A percentile compares a stretch with the other conserved stretches of the same genome.
Evolutionary conservation across 2,888 invertebrate genomes (phyloP).

Genomic region (Dascillus cervinus): DNA sequence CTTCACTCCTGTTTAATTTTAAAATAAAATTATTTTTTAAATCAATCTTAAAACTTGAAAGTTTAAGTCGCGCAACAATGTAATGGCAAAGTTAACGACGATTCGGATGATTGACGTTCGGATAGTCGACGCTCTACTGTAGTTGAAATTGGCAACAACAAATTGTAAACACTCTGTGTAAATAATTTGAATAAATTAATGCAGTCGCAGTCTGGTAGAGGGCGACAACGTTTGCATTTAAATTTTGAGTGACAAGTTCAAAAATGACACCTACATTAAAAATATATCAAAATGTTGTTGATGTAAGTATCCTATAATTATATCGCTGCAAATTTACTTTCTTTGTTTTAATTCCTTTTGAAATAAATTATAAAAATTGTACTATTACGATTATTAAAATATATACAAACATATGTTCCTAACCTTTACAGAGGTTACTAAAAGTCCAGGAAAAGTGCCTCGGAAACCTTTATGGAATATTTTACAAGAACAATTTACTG

Average conservation of each 20-base stretch:
- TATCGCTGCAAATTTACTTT: slow-evolving; percentile 2
- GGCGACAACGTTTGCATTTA: background rate
- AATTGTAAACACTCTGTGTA: too few species aligned
- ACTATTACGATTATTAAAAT: slow-evolving; percentile 3
- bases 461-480: slow-evolving; percentile 68
- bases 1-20: too few species aligned
- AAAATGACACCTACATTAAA: slow-evolving; percentile 65
- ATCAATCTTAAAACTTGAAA: too few species aligned
- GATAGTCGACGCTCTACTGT: too few species aligned
- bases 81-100: too few species aligned
- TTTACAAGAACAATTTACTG: slow-evolving; percentile 51
- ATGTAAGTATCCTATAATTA: slow-evolving; percentile 47
- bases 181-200: too few species aligned
- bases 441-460: slow-evolving; percentile 53
- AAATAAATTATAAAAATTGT: too few species aligned
- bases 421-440: slow-evolving; percentile 55
- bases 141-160: too few species aligned
- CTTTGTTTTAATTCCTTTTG: background rate
- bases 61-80: too few species aligned
- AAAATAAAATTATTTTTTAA: too few species aligned
- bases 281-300: slow-evolving; percentile 62
- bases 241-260: background rate
- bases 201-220: too few species aligned
- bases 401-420: slow-evolving; percentile 13
- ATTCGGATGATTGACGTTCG: too few species aligned